phyloP scores from a whole-genome alignment of 2,888 invertebrate genomes.

The Anticlea derivata region DNA sequence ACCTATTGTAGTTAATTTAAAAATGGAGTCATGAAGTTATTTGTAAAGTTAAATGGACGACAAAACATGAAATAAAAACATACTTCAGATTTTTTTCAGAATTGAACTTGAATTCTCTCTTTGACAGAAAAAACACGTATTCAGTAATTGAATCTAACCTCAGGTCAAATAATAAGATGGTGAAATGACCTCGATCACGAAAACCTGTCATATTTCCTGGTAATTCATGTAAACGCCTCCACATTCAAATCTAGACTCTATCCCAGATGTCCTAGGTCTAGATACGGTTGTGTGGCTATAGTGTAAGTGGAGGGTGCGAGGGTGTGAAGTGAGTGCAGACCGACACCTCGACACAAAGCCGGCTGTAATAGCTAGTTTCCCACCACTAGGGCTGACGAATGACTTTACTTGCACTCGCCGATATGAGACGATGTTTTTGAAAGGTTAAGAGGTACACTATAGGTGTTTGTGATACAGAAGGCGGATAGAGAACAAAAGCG shows the following conservation, averaged over 20 bases:
- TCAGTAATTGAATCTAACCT: too few relatives aligned
- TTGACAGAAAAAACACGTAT: too few relatives aligned
- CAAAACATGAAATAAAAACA: too few relatives aligned
- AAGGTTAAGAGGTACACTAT: neutral
- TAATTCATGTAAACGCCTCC: neutral
- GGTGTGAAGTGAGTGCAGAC: conserved; percentile 56
- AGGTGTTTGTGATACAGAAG: too few relatives aligned
- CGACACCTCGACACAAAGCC: conserved; percentile 79
- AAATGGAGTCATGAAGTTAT: too few relatives aligned
- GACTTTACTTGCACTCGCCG: conserved; percentile 37
- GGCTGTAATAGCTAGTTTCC: conserved; percentile 70
- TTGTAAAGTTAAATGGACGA: too few relatives aligned
- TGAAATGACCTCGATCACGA: conserved; percentile 13
- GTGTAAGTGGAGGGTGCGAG: conserved; percentile 26
- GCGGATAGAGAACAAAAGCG: too few relatives aligned
- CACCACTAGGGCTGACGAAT: conserved; percentile 48
- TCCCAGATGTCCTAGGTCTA: conserved; percentile 1
- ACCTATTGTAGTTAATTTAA: too few relatives aligned
- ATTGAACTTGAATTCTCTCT: too few relatives aligned
- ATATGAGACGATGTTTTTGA: neutral
- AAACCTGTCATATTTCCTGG: conserved; percentile 5
- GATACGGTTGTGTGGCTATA: neutral
- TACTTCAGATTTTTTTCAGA: too few relatives aligned
- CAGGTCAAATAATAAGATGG: too few relatives aligned
- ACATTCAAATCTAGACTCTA: conserved; percentile 18